These are phyloP conservation scores for Artemia sinica DNA, from an alignment of 2,888 invertebrate species.

Conservation along the genomic window DNA sequence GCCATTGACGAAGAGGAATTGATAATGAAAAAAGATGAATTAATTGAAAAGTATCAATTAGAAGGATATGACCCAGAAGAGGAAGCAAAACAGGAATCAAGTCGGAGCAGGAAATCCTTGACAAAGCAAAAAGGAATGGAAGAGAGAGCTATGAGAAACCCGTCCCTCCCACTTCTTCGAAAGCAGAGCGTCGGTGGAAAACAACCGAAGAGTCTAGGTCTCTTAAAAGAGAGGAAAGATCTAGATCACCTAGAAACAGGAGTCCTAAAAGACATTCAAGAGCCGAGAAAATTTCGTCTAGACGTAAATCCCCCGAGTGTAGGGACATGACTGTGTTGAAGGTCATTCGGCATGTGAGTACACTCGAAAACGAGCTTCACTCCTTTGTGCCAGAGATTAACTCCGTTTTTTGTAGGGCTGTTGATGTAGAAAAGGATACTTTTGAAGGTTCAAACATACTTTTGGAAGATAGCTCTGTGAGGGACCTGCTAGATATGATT, in stretches of 20 bases:
- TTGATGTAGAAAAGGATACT: constrained; percentile 46
- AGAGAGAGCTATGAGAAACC: constrained; percentile 20
- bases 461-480: constrained; percentile 46
- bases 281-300: too few relatives aligned
- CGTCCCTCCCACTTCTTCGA: constrained; percentile 19
- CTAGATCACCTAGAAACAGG: too few relatives aligned
- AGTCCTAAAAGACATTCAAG: too few relatives aligned
- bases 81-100: background rate
- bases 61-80: constrained; percentile 31
- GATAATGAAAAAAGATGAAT: constrained; percentile 45
- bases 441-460: constrained; percentile 42
- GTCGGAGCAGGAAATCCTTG: too few relatives aligned
- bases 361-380: constrained; percentile 64
- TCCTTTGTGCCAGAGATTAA: constrained; percentile 62
- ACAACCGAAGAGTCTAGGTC: too few relatives aligned
- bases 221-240: too few relatives aligned
- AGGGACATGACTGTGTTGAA: constrained; percentile 33
- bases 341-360: constrained; percentile 54
- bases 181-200: too few relatives aligned
- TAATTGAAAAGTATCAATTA: constrained; percentile 43
- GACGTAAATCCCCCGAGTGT: too few relatives aligned
- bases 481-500: constrained; percentile 60
- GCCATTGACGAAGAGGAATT: constrained; percentile 54
- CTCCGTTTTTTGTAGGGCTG: constrained; percentile 53
- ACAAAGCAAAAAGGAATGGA: too few relatives aligned